Evolutionary conservation across 1,140 invertebrate genomes (phyloP).

Genomic region (Pogonus chalceus): DNA sequence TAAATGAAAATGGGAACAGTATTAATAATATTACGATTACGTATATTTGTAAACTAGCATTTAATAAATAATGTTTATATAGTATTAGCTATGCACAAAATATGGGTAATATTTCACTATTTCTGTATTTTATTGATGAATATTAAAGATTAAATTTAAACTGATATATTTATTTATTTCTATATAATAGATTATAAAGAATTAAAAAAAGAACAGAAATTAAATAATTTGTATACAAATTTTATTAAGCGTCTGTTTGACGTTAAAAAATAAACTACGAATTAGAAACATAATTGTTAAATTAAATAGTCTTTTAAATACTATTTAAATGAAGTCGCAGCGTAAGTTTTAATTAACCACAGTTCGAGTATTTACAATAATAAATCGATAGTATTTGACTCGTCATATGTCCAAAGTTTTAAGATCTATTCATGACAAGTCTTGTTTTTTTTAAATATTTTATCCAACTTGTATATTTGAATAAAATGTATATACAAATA

Average conservation of each 20-base stretch:
- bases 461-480: not conserved
- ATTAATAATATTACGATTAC: no score
- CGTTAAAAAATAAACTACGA: not conserved
- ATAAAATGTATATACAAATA: not conserved
- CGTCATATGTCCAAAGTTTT: no score
- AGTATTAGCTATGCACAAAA: no score
- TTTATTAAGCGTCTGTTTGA: not conserved
- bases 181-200: not conserved
- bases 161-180: not conserved
- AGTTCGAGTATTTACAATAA: no score
- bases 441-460: no score
- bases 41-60: no score
- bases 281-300: not conserved
- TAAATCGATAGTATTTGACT: no score
- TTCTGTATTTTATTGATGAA: not conserved
- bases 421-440: no score
- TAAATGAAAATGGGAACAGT: no score
- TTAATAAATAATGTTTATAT: no score
- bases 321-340: not conserved
- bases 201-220: slow-evolving; percentile 1
- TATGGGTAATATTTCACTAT: no score
- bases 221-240: slow-evolving; percentile 4
- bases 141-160: not conserved
- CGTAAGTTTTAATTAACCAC: not conserved
- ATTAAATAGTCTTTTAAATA: not conserved